Base-by-base conservation (phyloP, 2,797 vertebrate species). In the Malurus splendens region DNA sequence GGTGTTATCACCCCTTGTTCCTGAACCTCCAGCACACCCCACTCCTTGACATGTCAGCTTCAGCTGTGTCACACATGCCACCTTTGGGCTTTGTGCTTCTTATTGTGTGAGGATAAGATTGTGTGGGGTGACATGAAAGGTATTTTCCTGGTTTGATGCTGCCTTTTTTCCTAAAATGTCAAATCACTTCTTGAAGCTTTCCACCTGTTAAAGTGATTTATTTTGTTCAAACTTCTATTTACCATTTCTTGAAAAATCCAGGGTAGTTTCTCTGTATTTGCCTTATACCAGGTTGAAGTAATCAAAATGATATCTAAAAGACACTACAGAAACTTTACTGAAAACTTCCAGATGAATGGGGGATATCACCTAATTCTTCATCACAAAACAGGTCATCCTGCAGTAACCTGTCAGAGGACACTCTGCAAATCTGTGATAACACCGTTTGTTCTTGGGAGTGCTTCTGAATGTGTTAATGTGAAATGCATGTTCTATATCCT, bases 41-140 rank as follows among this genome's bases (percentile, higher is more conserved):
- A 4, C 19, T 68, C 57, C 60, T 66, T 0, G 1, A 23, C 16
- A 7, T 1, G 2, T 23, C 59, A 65, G 4, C 24, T 77, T 79
- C 25, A 45, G n/a, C 50, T 79, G 12, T 3, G 0, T 8, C 52
- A 7, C 27, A 17, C 0, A 0, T 22, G 15, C 7, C 38, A 18
- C 16, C 11, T 62, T 13, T 50, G n/a, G 22, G 38, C 22, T 54
- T 52, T 25, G 6, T 41, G 14, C 18, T 33, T 65, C 7, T 36
- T 56, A 12, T 27, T 33, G 2, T 33, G 2, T 33, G 25, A 59
- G 32, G 41, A 44, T 6, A 45, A 18, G 18, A 20, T 16, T 45
- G 14, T n/a, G 24, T 16, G 68, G 25, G 28, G 36, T 30, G 25
- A 52, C 3, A 9, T 38, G 18, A 65, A 5, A 14, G 6, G 10